Evolutionary conservation across 1,140 invertebrate species (phyloP).

Genomic region (Macrostomum lignano): DNA sequence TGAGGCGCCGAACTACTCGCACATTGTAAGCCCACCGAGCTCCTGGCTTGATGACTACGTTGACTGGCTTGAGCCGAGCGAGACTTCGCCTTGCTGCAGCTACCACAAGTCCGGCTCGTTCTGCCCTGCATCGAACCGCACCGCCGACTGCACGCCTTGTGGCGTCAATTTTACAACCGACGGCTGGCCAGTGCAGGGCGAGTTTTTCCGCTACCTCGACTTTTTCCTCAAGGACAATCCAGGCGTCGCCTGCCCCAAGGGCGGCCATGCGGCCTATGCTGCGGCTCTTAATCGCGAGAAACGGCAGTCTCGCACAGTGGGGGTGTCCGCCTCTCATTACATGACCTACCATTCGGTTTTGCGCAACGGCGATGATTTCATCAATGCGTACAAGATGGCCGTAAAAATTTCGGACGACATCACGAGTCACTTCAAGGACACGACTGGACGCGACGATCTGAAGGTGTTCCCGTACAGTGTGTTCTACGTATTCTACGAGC

Average conservation of each 20-base stretch:
- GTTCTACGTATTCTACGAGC: slow-evolving; percentile 76
- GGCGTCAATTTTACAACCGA: slow-evolving; percentile 10
- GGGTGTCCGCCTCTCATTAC: slow-evolving; percentile 39
- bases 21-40: too few relatives aligned
- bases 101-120: slow-evolving; percentile 15
- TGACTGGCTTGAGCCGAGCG: slow-evolving; percentile 39
- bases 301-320: neutral
- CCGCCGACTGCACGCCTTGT: slow-evolving; percentile 13
- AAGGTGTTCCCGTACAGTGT: slow-evolving; percentile 68
- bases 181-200: slow-evolving; percentile 26
- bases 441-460: too few relatives aligned
- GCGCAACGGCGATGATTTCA: slow-evolving; percentile 48
- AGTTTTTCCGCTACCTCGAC: slow-evolving; percentile 43
- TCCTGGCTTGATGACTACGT: slow-evolving; percentile 77
- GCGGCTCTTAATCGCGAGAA: too few relatives aligned
- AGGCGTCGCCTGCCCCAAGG: slow-evolving; percentile 43
- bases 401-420: slow-evolving; percentile 44
- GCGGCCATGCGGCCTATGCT: slow-evolving; percentile 31
- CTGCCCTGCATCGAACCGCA: slow-evolving; percentile 18
- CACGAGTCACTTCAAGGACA: too few relatives aligned
- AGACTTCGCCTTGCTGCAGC: slow-evolving; percentile 27
- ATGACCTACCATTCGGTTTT: slow-evolving; percentile 62
- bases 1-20: slow-evolving; percentile 33
- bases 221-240: slow-evolving; percentile 57
- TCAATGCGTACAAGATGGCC: slow-evolving; percentile 42